Evolutionary conservation across 2,113 vertebrate genomes (phyloP).

Genomic region (Galeopterus variegatus): DNA sequence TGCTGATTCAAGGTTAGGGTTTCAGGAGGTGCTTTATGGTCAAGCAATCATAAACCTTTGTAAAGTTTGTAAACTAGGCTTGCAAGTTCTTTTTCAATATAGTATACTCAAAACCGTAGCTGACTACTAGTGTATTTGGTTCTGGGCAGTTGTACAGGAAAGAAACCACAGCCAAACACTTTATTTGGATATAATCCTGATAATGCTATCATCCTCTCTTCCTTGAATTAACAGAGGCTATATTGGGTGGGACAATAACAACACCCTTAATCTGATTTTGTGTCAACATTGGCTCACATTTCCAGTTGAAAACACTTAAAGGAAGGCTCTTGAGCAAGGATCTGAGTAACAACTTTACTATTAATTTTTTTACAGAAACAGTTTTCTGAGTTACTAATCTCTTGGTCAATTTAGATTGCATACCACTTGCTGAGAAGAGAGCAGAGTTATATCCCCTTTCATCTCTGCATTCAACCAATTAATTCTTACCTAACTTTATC

Average conservation of each 20-base stretch:
- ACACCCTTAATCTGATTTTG: conserved; percentile 9
- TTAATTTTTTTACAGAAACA: conserved; percentile 69
- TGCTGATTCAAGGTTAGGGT: not conserved
- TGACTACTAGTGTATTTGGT: not conserved
- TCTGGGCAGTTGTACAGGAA: not conserved
- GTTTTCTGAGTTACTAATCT: conserved; percentile 63
- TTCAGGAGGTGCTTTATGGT: not conserved
- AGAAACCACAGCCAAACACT: not conserved
- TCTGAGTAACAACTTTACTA: conserved; percentile 47
- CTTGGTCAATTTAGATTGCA: conserved; percentile 39
- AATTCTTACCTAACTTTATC: not conserved
- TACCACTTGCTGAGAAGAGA: conserved; percentile 43
- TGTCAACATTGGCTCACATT: conserved; percentile 3
- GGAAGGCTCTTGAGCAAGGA: conserved; percentile 34
- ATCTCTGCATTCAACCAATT: conserved; percentile 3
- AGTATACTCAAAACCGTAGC: conserved; percentile 12
- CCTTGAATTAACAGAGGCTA: not conserved
- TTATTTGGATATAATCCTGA: not conserved
- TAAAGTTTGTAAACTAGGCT: not conserved
- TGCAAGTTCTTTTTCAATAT: not conserved
- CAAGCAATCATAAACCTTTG: not conserved
- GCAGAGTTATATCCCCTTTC: not conserved
- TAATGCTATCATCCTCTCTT: not conserved
- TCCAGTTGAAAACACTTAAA: not conserved
- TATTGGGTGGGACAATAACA: not conserved